Base-by-base conservation (phyloP, 1,140 invertebrate genomes). In the Batillaria attramentaria region DNA sequence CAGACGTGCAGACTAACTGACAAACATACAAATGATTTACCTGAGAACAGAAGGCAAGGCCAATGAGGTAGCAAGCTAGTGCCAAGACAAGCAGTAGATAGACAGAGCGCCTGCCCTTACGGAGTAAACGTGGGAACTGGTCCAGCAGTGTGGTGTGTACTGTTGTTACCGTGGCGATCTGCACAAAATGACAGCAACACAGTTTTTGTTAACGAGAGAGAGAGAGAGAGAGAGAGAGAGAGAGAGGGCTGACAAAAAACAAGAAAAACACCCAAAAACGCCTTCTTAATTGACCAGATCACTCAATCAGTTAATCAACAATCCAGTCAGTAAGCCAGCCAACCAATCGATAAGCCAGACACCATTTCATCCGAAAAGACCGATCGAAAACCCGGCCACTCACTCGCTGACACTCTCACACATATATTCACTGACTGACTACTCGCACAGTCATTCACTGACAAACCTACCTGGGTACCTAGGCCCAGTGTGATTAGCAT, bases 401-500 rank as follows among this genome's bases (percentile, higher is more conserved):
- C 46, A 13, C 46, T 50, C 46, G 10, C 46, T 50, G 10, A 13
- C 46, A 13, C 46, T 50, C 46, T 50, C 46, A 13, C 46, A 13
- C 46, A 13, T 24, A 13, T 24, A 13, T 24, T 50, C 46, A 13
- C 46, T 50, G 10, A 13, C 46, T 50, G 10, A 13, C 46, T 50
- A n/a, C 46, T 50, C 46, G 10, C 46, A 13, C 46, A 13, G 10
- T 50, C 46, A 13, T 24, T 50, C 46, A 50, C 46, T 13, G 10
- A 50, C 46, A 50, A 10, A 65, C 62, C 3, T 92, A 97, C 96
- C 92, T 95, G 95, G 85, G 94, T 96, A 88, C 97, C 96, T 78
- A 98, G 94, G 62, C 97, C 97, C 8, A 99, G 93, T 76, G 97
- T 94, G 84, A 98, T 95, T 33, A 98, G 91, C 98, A 99, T 99